These are phyloP conservation scores for Holacanthus passer DNA, from an alignment of 2,113 vertebrate genomes.

Conservation along the genomic window DNA sequence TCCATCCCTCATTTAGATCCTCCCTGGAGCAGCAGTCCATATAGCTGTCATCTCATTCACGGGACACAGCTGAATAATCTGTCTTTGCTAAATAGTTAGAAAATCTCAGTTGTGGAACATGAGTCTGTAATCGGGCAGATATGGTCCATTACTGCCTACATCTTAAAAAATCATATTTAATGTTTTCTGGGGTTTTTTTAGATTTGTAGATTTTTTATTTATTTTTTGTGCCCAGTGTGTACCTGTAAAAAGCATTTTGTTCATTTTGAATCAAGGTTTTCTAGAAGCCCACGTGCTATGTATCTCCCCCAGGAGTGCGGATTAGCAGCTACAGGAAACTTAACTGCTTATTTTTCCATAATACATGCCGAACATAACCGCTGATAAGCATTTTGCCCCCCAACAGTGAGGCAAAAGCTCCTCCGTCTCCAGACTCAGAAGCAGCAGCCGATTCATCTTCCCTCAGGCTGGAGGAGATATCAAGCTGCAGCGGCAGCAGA, in stretches of 20 bases:
- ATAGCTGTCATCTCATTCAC: conserved; percentile 32
- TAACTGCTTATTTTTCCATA: conserved; percentile 52
- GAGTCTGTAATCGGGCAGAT: conserved; percentile 1
- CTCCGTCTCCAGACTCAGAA: conserved; percentile 39
- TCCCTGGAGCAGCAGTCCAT: conserved; percentile 38
- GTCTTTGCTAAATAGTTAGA: conserved; percentile 26
- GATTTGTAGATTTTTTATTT: too few species aligned
- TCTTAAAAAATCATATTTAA: conserved; percentile 1
- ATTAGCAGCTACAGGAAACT: conserved; percentile 38
- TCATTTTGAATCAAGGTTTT: conserved; percentile 16
- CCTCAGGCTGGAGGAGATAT: conserved; percentile 60
- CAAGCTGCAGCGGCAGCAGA: conserved; percentile 59
- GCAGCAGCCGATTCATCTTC: conserved; percentile 63
- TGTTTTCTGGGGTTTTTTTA: too few species aligned
- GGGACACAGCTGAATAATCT: conserved; percentile 31
- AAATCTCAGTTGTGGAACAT: conserved; percentile 13
- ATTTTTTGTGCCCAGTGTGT: background rate
- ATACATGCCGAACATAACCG: conserved; percentile 27
- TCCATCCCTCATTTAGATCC: conserved; percentile 63
- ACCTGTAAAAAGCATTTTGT: background rate
- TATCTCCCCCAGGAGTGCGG: background rate
- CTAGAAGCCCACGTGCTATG: background rate
- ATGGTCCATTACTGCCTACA: background rate
- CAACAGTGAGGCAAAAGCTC: conserved; percentile 43
- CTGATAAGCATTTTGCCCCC: conserved; percentile 48